Evolutionary conservation across 2,113 vertebrate genomes (phyloP).

Genomic region (Gobio gobio): DNA sequence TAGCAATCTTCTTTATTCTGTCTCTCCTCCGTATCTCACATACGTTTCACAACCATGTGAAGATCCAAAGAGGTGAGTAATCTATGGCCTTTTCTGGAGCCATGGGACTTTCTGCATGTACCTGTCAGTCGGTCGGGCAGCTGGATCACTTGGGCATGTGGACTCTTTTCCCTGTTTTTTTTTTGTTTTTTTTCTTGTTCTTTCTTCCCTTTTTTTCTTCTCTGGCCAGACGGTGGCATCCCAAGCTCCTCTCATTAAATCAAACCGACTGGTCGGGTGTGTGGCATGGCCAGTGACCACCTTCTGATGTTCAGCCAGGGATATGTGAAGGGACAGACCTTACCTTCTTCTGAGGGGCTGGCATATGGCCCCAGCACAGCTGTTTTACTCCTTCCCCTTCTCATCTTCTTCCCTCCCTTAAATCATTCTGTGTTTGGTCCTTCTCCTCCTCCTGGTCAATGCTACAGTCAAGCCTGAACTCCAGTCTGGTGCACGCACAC

Average conservation of each 20-base stretch:
- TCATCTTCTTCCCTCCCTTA: conserved; percentile 53
- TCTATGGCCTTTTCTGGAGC: conserved; percentile 54
- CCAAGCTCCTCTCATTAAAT: conserved; percentile 74
- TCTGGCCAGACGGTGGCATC: conserved; percentile 62
- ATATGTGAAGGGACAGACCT: conserved; percentile 71
- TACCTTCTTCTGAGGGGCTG: conserved; percentile 72
- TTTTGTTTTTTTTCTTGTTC: background rate
- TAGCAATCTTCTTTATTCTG: conserved; percentile 59
- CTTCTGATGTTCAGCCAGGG: conserved; percentile 78
- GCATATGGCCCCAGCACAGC: conserved; percentile 71
- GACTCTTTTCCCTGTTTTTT: background rate
- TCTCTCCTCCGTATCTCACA: conserved; percentile 46
- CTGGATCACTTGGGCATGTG: conserved; percentile 51
- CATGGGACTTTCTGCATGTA: conserved; percentile 62
- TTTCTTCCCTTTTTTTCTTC: conserved; percentile 16
- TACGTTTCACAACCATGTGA: conserved; percentile 63
- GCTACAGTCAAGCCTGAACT: conserved; percentile 36
- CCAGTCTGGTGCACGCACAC: conserved; percentile 22
- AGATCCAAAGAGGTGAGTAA: conserved; percentile 52
- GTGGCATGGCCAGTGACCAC: conserved; percentile 64
- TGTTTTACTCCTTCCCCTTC: conserved; percentile 63
- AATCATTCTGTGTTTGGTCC: conserved; percentile 42
- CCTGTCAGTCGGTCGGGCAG: conserved; percentile 57
- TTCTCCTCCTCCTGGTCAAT: conserved; percentile 59
- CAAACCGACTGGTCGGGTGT: conserved; percentile 64